phyloP scores from a whole-genome alignment of 2,888 invertebrate species.

The Pandemis heparana region DNA sequence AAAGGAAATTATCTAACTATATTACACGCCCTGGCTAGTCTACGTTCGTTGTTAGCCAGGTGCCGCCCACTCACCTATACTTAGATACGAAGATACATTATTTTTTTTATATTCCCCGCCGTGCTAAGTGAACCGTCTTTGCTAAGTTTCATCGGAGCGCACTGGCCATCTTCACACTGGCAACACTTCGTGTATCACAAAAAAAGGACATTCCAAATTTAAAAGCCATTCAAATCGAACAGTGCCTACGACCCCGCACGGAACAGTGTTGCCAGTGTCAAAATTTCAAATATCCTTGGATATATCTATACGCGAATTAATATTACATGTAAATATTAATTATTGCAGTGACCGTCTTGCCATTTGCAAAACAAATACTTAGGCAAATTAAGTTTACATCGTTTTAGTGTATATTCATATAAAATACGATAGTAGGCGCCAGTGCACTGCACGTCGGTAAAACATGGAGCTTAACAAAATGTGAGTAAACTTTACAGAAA shows the following conservation, averaged over 20 bases:
- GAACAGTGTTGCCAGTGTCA: conserved; percentile 31
- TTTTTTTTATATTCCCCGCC: conserved; percentile 55
- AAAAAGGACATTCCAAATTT: conserved; percentile 13
- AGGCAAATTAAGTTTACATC: conserved; percentile 40
- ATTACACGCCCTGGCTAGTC: conserved; percentile 51
- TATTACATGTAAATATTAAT: conserved; percentile 43
- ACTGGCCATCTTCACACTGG: conserved; percentile 24
- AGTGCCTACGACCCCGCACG: conserved; percentile 4
- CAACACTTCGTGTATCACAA: conserved; percentile 31
- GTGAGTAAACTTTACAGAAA: conserved; percentile 33
- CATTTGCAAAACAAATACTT: conserved; percentile 44
- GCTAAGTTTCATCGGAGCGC: conserved; percentile 23
- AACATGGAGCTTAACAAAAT: conserved; percentile 7
- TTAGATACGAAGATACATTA: conserved; percentile 51
- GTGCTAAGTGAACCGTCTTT: conserved; percentile 61
- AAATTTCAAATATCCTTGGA: conserved; percentile 27
- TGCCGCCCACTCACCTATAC: conserved; percentile 47
- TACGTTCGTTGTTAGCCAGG: conserved; percentile 47
- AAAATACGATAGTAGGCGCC: conserved; percentile 31
- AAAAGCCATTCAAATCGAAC: conserved; percentile 32
- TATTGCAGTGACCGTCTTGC: conserved; percentile 46
- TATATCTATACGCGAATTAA: conserved; percentile 41
- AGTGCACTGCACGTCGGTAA: conserved; percentile 18
- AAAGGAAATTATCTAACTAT: conserved; percentile 62
- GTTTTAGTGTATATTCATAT: conserved; percentile 31